A percentile compares a stretch with the other conserved stretches of the same genome.
phyloP scores from a whole-genome alignment of 1,140 invertebrate genomes.

The Colletes gigas region DNA sequence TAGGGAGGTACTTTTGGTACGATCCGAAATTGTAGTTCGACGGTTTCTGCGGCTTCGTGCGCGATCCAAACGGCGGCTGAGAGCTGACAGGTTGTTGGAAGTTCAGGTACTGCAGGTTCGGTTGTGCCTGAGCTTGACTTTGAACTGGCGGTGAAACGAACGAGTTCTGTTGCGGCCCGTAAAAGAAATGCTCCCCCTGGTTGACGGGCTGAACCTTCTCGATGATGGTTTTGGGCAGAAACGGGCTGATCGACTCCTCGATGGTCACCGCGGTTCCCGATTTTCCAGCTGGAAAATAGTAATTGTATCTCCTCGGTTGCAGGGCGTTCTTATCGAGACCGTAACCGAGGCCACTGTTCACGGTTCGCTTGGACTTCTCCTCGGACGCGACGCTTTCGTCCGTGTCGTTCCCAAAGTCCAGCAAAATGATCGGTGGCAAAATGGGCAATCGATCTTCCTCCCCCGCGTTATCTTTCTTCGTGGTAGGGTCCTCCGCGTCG shows the following conservation, averaged over 20 bases:
- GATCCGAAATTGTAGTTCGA: slow-evolving; percentile 20
- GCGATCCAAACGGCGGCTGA: slow-evolving; percentile 63
- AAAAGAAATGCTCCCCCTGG: not conserved
- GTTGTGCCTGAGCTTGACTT: not conserved
- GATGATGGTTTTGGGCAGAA: slow-evolving; percentile 75
- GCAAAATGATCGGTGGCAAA: slow-evolving; percentile 75
- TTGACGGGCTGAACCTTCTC: slow-evolving; percentile 68
- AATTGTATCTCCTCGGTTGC: slow-evolving; percentile 73
- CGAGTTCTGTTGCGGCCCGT: not conserved
- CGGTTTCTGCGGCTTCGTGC: slow-evolving; percentile 70
- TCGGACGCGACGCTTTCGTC: slow-evolving; percentile 61
- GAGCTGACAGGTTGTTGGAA: slow-evolving; percentile 25
- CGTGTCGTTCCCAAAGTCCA: slow-evolving; percentile 74
- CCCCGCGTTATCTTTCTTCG: not conserved
- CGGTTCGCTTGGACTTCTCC: slow-evolving; percentile 76
- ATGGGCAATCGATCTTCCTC: slow-evolving; percentile 64
- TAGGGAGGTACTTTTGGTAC: slow-evolving; percentile 51
- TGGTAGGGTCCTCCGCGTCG: not conserved
- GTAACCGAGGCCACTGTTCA: slow-evolving; percentile 75
- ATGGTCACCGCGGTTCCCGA: slow-evolving; percentile 77
- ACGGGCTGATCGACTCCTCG: slow-evolving; percentile 78
- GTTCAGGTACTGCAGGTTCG: slow-evolving; percentile 3
- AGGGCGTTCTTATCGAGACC: slow-evolving; percentile 73
- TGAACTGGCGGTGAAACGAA: not conserved
- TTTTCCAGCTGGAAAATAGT: slow-evolving; percentile 77